A percentile compares a stretch with the other conserved stretches of the same genome.
These are phyloP conservation scores for Phrynocephalus vlangalii DNA, from an alignment of 2,797 vertebrate genomes.

Conservation along the genomic window DNA sequence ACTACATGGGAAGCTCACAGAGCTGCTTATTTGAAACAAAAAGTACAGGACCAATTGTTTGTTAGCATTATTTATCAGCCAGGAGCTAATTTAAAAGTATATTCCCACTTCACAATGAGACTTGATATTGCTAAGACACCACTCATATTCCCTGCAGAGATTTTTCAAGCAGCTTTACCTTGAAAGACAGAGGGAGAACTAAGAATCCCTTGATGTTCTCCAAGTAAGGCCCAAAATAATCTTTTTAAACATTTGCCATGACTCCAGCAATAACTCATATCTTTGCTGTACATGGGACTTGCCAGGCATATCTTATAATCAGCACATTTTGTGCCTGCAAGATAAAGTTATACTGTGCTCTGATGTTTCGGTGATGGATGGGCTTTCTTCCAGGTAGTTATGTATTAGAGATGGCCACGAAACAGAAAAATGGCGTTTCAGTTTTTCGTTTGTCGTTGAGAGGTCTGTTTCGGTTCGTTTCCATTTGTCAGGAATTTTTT, in stretches of 20 bases:
- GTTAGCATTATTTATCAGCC: neutral
- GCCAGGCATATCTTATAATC: conserved; percentile 18
- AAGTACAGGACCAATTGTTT: neutral
- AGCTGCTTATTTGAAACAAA: neutral
- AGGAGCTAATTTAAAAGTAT: neutral
- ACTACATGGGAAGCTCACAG: neutral
- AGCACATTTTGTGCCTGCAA: conserved; percentile 12
- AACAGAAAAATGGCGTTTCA: no score
- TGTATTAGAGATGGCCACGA: no score
- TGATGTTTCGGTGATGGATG: conserved; percentile 21
- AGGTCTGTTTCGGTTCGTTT: no score
- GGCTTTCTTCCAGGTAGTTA: neutral
- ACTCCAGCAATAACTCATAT: conserved; percentile 37
- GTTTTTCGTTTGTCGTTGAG: no score
- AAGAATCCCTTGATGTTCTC: neutral
- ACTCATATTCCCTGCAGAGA: neutral
- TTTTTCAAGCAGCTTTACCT: neutral
- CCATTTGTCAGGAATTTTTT: no score
- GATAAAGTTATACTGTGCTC: conserved; percentile 16
- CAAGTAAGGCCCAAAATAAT: neutral
- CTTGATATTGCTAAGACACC: neutral
- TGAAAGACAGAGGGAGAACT: neutral
- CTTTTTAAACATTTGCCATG: neutral
- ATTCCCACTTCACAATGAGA: neutral
- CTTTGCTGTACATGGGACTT: conserved; percentile 1